phyloP scores from a whole-genome alignment of 2,888 invertebrate genomes.

The Tyria jacobaeae region DNA sequence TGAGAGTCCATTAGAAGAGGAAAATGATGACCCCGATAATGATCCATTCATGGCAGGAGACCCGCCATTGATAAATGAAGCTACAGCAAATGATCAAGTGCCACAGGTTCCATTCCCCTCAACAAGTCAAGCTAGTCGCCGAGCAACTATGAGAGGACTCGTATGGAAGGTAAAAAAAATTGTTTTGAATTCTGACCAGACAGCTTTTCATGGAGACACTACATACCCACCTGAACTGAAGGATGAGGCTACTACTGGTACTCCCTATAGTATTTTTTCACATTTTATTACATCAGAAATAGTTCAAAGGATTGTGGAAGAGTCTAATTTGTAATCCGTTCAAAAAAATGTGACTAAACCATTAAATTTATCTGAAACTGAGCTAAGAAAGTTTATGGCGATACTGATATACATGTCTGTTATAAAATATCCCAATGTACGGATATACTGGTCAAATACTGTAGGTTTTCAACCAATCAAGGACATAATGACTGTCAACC shows the following conservation, averaged over 20 bases:
- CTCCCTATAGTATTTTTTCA: conserved; percentile 43
- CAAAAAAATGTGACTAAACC: conserved; percentile 49
- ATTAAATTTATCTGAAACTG: conserved; percentile 34
- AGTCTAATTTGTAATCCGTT: conserved; percentile 43
- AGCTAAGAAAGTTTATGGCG: conserved; percentile 52
- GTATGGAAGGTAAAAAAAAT: conserved; percentile 55
- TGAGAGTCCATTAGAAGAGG: conserved; percentile 52
- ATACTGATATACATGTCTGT: conserved; percentile 53
- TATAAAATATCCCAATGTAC: conserved; percentile 52
- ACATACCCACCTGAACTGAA: conserved; percentile 56
- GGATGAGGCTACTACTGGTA: conserved; percentile 51
- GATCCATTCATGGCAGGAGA: conserved; percentile 49
- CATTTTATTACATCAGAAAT: conserved; percentile 50
- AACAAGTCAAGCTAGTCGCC: conserved; percentile 55
- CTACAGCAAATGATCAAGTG: conserved; percentile 47
- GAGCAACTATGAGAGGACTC: conserved; percentile 50
- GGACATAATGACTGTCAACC: conserved; percentile 46
- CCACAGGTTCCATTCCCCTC: conserved; percentile 53
- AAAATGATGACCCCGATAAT: conserved; percentile 49
- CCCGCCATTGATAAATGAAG: conserved; percentile 52
- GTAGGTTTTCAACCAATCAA: conserved; percentile 55
- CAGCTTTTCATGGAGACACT: conserved; percentile 54
- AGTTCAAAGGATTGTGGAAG: conserved; percentile 46
- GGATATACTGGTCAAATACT: conserved; percentile 55
- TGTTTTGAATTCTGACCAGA: conserved; percentile 57